Evolutionary conservation across 2,797 vertebrate species (phyloP).

Genomic region (Sebastes nivosus): DNA sequence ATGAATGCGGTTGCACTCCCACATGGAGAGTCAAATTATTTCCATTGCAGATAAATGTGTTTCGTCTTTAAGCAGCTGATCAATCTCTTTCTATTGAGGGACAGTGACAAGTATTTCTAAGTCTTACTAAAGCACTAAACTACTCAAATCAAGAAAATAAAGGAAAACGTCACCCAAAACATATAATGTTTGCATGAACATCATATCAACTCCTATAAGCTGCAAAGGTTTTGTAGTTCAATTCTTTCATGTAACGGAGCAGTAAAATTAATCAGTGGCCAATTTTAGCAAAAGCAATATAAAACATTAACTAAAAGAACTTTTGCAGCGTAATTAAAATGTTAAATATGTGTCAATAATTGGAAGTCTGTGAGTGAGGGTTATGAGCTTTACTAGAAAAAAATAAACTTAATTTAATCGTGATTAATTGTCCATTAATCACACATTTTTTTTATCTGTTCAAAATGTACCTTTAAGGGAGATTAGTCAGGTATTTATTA

Average conservation of each 20-base stretch:
- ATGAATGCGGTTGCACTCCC: not conserved
- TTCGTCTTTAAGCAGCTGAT: not conserved
- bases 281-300: not conserved
- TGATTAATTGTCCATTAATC: no score
- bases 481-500: no score
- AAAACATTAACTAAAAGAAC: not conserved
- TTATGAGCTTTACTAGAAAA: not conserved
- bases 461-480: no score
- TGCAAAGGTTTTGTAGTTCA: not conserved
- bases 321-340: not conserved
- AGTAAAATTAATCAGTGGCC: not conserved
- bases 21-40: not conserved
- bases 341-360: not conserved
- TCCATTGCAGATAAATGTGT: not conserved
- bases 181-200: not conserved
- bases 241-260: not conserved
- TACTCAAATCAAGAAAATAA: not conserved
- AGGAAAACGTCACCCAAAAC: not conserved
- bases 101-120: not conserved
- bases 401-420: no score
- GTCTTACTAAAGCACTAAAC: not conserved
- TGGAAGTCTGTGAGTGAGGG: not conserved
- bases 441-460: no score
- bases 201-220: not conserved
- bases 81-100: not conserved